These are phyloP conservation scores for Motacilla tschutschensis DNA, from an alignment of 2,113 vertebrate species.

Conservation along the genomic window DNA sequence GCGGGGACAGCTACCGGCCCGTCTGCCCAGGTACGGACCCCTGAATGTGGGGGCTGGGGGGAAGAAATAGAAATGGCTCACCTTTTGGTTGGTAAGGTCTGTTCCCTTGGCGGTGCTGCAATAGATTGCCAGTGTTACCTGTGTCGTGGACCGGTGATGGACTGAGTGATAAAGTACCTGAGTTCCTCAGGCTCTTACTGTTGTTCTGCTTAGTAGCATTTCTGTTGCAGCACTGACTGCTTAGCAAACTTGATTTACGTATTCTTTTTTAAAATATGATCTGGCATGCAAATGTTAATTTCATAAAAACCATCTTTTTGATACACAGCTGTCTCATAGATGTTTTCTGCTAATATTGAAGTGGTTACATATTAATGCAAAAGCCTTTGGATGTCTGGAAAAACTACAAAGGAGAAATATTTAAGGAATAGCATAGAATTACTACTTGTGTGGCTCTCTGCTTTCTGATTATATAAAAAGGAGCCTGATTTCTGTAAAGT, in stretches of 20 bases:
- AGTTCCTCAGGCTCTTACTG: not conserved
- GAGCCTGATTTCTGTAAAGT: not conserved
- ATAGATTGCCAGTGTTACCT: not conserved
- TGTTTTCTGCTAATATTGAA: not conserved
- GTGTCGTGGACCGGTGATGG: not conserved
- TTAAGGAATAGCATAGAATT: not conserved
- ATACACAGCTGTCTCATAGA: not conserved
- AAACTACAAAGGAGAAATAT: not conserved
- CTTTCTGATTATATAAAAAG: not conserved
- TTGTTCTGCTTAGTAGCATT: not conserved
- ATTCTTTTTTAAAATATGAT: not conserved
- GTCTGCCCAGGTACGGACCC: constrained; percentile 86
- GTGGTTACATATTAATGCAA: not conserved
- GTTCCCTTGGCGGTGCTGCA: not conserved
- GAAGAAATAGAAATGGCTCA: fast-evolving
- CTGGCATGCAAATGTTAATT: not conserved
- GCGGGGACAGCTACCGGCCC: constrained; percentile 92
- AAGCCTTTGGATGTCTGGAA: not conserved
- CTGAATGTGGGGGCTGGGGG: fast-evolving
- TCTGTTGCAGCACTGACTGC: not conserved
- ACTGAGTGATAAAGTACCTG: not conserved
- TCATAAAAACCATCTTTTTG: not conserved
- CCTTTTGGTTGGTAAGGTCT: not conserved
- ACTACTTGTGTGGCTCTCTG: not conserved
- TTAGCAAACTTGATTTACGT: not conserved